phyloP scores from a whole-genome alignment of 2,888 invertebrate species.

The Epistrophe eligans region DNA sequence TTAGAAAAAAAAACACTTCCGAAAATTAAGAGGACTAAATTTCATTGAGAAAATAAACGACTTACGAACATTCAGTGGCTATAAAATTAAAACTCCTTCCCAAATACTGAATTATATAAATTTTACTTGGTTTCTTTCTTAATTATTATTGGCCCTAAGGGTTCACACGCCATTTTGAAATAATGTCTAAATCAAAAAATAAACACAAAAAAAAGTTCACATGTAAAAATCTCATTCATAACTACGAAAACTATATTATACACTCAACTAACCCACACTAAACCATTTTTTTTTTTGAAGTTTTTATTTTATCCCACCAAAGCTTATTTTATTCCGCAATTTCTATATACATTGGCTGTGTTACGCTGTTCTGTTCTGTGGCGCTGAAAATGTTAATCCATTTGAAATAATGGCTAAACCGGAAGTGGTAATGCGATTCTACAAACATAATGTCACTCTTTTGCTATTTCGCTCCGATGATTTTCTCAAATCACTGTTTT shows the following conservation, averaged over 20 bases:
- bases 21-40: neutral
- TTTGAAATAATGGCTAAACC: conserved; percentile 17
- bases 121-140: neutral
- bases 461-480: conserved; percentile 14
- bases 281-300: neutral
- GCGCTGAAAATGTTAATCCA: conserved; percentile 25
- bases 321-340: neutral
- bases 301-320: neutral
- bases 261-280: neutral
- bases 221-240: conserved; percentile 40
- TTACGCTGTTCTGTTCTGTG: neutral
- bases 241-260: neutral
- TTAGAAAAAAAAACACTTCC: neutral
- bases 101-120: neutral
- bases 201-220: neutral
- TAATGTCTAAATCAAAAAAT: conserved; percentile 32
- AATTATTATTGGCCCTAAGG: neutral
- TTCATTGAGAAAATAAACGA: conserved; percentile 16
- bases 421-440: conserved; percentile 23
- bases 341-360: neutral
- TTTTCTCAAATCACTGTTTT: conserved; percentile 53
- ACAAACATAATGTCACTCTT: conserved; percentile 18
- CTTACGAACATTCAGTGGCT: neutral
- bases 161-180: conserved; percentile 32
- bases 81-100: conserved; percentile 4